Conservation (phyloP, 2,888 invertebrate species). For the Dermolepida albohirtum region DNA sequence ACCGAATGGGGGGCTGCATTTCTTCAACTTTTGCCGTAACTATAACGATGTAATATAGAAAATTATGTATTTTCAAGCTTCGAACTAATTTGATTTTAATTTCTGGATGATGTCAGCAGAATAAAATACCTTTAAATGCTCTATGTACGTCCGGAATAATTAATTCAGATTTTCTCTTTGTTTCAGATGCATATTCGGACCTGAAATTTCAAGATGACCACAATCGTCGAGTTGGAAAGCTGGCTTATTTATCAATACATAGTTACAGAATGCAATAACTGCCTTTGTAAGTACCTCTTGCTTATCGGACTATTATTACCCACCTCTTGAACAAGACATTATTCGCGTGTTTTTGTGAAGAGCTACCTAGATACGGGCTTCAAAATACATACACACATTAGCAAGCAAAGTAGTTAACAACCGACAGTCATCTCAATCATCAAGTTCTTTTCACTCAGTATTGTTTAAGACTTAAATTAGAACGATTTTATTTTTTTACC, state of each 20-base stretch:
- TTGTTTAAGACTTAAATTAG: background rate
- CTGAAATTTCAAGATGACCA: conserved; percentile 55
- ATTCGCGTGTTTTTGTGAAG: background rate
- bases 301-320: conserved; percentile 18
- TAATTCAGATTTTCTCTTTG: conserved; percentile 17
- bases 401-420: conserved; percentile 25
- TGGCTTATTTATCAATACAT: conserved; percentile 79
- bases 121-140: no score
- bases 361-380: no score
- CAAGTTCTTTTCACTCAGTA: conserved; percentile 1
- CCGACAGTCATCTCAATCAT: conserved; percentile 8
- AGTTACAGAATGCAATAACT: conserved; percentile 75
- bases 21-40: no score
- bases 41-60: no score
- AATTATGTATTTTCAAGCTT: no score
- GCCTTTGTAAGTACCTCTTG: conserved; percentile 71
- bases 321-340: background rate
- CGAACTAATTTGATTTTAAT: no score
- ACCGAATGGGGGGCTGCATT: no score
- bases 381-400: background rate
- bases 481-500: background rate
- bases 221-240: conserved; percentile 76
- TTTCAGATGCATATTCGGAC: conserved; percentile 33
- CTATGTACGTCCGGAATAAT: no score
- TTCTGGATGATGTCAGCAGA: no score